Base-by-base conservation (phyloP, 2,113 vertebrate species). In the Sinocyclocheilus anophthalmus region DNA sequence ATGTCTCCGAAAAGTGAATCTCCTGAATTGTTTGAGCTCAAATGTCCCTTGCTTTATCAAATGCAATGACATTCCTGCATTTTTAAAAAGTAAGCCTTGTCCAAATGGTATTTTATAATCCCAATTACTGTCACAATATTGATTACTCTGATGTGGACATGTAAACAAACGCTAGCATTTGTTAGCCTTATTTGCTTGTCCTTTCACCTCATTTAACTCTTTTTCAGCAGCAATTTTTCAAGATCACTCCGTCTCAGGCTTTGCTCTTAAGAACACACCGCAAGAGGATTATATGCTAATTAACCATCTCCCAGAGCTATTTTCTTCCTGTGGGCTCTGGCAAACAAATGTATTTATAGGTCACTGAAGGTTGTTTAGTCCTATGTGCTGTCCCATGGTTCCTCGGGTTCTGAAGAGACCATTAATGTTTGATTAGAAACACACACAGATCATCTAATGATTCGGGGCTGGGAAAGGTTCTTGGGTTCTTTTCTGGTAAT, bases 241-340 rank as follows among this genome's bases (percentile, higher is more conserved):
- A 76, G 53, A 61, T 75, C 42, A 73, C 39, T 39, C 42, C 33
- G 20, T 75, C 75, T 39, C 59, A 77, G 57, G 81, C 80, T 86
- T 86, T 87, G 85, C 70, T 77, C 33, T 69, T 87, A 59, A 79
- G 63, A 79, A 82, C 78, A 85, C 45, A 48, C 53, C 14, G 57
- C 81, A 67, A 82, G 81, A 75, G 72, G 72, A 87, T 90, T 88
- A 82, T n/a, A 82, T n/a, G 59, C 70, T 89, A 87, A 82, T 84
- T 86, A 85, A 76, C 67, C 81, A 65, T 75, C 3, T n/a, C 84
- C 67, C 75, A 75, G 26, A 80, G 77, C 86, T 86, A 75, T 86
- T 86, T 89, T 72, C 79, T 79, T 50, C 84, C 37, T 79, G 84
- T 61, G 37, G 55, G 70, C 9, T 57, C 75, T 53, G 76, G 45